These are phyloP conservation scores for Hofmannophila pseudospretella DNA, from an alignment of 2,888 invertebrate genomes.

Conservation along the genomic window DNA sequence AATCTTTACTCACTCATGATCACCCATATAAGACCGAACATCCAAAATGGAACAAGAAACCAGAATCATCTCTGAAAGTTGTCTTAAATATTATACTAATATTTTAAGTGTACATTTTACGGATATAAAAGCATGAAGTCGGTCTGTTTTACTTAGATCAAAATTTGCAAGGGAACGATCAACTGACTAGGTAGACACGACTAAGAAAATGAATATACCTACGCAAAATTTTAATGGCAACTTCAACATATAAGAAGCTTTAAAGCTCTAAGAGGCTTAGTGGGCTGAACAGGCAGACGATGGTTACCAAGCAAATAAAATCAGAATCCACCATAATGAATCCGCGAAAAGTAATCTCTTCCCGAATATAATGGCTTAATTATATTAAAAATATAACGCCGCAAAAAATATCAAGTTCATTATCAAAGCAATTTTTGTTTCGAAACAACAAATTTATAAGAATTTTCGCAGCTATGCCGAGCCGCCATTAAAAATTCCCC, in stretches of 20 bases:
- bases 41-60: too few relatives aligned
- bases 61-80: too few relatives aligned
- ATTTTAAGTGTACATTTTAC: too few relatives aligned
- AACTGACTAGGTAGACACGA: too few relatives aligned
- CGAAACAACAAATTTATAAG: conserved; percentile 34
- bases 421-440: conserved; percentile 25
- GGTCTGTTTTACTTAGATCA: too few relatives aligned
- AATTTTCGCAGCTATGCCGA: conserved; percentile 34
- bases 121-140: too few relatives aligned
- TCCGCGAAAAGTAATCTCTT: not conserved
- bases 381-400: not conserved
- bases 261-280: not conserved
- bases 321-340: not conserved
- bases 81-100: too few relatives aligned
- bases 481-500: conserved; percentile 43
- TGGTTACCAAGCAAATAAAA: not conserved
- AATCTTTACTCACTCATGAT: too few relatives aligned
- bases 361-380: not conserved
- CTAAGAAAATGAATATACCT: too few relatives aligned
- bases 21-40: too few relatives aligned
- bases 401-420: conserved; percentile 22
- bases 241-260: not conserved
- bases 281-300: not conserved
- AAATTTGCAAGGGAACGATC: too few relatives aligned
- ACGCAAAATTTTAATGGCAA: too few relatives aligned